These are phyloP conservation scores for Lycaena phlaeas DNA, from an alignment of 2,888 invertebrate genomes.

Conservation along the genomic window DNA sequence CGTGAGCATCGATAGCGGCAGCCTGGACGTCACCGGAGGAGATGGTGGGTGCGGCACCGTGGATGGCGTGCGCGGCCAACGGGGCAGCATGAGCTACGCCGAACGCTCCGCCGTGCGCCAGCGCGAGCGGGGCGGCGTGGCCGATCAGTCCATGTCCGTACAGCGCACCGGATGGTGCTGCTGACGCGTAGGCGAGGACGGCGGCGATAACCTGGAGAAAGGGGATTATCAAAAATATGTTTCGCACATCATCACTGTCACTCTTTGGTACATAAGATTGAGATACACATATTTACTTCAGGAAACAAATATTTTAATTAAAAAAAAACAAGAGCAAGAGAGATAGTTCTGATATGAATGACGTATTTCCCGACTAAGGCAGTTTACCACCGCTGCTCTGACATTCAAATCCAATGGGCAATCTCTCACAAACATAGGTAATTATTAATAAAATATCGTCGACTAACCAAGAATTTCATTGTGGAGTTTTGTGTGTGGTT, in stretches of 20 bases:
- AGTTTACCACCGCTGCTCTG: too few species aligned
- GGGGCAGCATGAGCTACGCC: slow-evolving; percentile 31
- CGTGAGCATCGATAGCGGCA: slow-evolving; percentile 44
- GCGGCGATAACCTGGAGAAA: slow-evolving; percentile 66
- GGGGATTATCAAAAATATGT: too few species aligned
- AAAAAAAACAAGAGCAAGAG: too few species aligned
- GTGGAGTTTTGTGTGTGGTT: background rate
- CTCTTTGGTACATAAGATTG: too few species aligned
- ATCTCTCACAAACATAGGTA: too few species aligned
- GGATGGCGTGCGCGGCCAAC: slow-evolving; percentile 32
- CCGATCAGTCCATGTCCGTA: slow-evolving; percentile 29
- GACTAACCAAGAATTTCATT: slow-evolving; percentile 7
- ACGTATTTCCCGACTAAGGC: too few species aligned
- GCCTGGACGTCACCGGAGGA: slow-evolving; percentile 54
- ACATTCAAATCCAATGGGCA: too few species aligned
- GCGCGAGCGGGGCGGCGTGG: slow-evolving; percentile 15
- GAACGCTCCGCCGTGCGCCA: slow-evolving; percentile 19
- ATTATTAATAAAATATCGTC: too few species aligned
- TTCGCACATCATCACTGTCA: too few species aligned
- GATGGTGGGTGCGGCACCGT: slow-evolving; percentile 45
- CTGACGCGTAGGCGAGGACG: slow-evolving; percentile 59
- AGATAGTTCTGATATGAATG: too few species aligned
- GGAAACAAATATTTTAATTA: too few species aligned
- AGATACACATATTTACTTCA: too few species aligned
- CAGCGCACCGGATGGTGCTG: slow-evolving; percentile 49